Evolutionary conservation across 2,888 invertebrate species (phyloP).

Genomic region (Machimus rusticus): DNA sequence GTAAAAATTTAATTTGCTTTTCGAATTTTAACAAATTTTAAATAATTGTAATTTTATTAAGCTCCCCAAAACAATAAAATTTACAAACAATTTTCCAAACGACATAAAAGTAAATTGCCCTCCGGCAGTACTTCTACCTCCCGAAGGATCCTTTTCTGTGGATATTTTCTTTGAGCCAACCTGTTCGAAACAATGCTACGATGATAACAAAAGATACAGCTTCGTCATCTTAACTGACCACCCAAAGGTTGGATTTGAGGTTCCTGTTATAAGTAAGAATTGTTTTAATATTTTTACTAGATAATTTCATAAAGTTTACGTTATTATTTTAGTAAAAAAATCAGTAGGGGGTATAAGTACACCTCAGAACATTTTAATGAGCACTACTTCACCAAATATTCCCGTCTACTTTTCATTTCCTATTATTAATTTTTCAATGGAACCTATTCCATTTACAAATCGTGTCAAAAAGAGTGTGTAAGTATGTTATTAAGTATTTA

Average conservation of each 20-base stretch:
- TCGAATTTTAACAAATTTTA: neutral
- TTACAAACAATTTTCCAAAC: neutral
- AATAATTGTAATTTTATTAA: neutral
- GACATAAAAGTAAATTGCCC: neutral
- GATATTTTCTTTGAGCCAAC: neutral
- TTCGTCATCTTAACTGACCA: constrained; percentile 9
- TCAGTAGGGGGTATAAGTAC: neutral
- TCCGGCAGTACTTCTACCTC: neutral
- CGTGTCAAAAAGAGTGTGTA: neutral
- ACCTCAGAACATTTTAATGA: constrained; percentile 10
- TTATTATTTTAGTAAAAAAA: neutral
- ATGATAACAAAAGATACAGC: neutral
- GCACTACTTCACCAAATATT: constrained; percentile 4
- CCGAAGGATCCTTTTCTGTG: neutral
- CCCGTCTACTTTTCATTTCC: constrained; percentile 15
- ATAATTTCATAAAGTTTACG: neutral
- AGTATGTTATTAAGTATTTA: neutral
- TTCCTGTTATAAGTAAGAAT: constrained; percentile 32
- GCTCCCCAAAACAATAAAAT: neutral
- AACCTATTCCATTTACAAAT: neutral
- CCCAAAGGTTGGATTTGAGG: constrained; percentile 35
- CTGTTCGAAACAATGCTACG: neutral
- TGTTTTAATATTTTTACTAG: neutral
- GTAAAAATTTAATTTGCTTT: constrained; percentile 24
- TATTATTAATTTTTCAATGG: constrained; percentile 21